Percentiles rank a stretch among this genome's conserved stretches.
phyloP scores from a whole-genome alignment of 2,113 vertebrate species.

The Scytalopus superciliaris region DNA sequence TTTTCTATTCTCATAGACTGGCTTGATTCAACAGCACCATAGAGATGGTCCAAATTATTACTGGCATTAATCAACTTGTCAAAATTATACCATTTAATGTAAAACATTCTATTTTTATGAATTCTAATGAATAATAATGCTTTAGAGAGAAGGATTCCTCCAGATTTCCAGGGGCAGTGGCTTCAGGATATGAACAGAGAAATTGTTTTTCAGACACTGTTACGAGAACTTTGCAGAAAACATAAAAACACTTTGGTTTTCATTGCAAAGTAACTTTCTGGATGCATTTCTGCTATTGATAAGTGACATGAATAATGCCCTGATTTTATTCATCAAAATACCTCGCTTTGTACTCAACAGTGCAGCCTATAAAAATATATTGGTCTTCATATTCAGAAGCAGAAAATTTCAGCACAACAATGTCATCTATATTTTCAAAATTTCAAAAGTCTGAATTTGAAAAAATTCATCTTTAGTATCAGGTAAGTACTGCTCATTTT shows the following conservation, averaged over 20 bases:
- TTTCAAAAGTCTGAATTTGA: not conserved
- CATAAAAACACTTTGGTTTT: not conserved
- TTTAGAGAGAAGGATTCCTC: not conserved
- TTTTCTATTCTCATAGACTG: not conserved
- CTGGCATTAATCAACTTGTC: not conserved
- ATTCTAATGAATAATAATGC: not conserved
- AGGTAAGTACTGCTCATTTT: not conserved
- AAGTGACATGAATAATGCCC: not conserved
- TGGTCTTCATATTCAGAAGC: not conserved
- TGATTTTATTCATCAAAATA: not conserved
- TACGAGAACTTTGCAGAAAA: not conserved
- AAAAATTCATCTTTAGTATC: not conserved
- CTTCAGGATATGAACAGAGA: not conserved
- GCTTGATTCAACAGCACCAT: not conserved
- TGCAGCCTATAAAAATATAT: not conserved
- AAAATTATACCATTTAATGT: not conserved
- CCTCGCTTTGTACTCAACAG: not conserved
- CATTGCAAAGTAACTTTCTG: not conserved
- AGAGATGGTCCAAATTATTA: not conserved
- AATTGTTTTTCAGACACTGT: not conserved
- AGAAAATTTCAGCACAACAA: not conserved
- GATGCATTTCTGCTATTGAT: not conserved
- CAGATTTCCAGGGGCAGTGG: not conserved
- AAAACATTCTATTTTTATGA: not conserved
- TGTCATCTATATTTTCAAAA: not conserved